Evolutionary conservation across 2,888 invertebrate species (phyloP).

Genomic region (Poecilus cupreus): DNA sequence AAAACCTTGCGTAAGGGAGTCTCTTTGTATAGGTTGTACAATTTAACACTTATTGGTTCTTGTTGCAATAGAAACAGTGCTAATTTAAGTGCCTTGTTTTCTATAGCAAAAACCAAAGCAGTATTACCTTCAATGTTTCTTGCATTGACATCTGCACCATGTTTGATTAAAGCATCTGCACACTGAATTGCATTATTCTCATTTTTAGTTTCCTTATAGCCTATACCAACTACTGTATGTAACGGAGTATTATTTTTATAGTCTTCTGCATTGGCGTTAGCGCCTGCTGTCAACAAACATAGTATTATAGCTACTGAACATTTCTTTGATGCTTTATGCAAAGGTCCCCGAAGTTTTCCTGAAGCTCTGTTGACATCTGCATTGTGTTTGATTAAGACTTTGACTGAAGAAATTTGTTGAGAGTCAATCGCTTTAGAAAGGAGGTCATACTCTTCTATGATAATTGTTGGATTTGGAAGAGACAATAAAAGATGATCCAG

Average conservation of each 20-base stretch:
- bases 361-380: not conserved
- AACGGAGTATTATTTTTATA: not conserved
- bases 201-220: not conserved
- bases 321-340: slow-evolving; percentile 4
- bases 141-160: not conserved
- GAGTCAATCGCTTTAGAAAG: not conserved
- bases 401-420: not conserved
- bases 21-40: not conserved
- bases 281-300: not conserved
- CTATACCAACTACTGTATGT: not conserved
- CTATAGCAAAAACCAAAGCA: not conserved
- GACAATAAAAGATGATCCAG: not conserved
- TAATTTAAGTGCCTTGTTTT: not conserved
- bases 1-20: not conserved
- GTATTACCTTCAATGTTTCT: not conserved
- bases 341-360: not conserved
- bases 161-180: not conserved
- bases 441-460: not conserved
- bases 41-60: not conserved
- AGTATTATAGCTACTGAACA: not conserved
- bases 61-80: not conserved
- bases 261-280: not conserved
- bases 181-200: not conserved
- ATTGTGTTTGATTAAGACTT: not conserved
- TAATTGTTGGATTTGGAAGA: not conserved